These are phyloP conservation scores for Kradibia gibbosae DNA, from an alignment of 1,140 invertebrate species.

Conservation along the genomic window DNA sequence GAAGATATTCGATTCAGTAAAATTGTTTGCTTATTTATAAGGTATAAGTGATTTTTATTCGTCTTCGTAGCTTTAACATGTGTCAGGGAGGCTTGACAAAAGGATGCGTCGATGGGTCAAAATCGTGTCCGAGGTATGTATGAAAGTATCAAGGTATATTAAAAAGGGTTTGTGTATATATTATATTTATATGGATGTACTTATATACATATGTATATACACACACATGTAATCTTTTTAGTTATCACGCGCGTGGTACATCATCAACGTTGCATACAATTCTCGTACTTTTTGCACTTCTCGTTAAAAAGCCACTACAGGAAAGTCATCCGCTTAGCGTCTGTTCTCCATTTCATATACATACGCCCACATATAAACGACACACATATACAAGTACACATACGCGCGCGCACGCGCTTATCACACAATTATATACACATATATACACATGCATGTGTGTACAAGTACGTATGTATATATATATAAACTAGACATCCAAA, in stretches of 20 bases:
- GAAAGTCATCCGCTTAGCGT: slow-evolving; percentile 37
- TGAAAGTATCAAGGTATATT: slow-evolving; percentile 22
- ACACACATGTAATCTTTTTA: slow-evolving; percentile 25
- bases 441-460: slow-evolving; percentile 29
- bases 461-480: slow-evolving; percentile 33
- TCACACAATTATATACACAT: too few species aligned
- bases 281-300: slow-evolving; percentile 11
- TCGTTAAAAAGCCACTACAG: slow-evolving; percentile 35
- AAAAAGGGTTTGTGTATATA: slow-evolving; percentile 27
- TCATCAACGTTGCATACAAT: background rate
- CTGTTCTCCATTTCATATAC: slow-evolving; percentile 24
- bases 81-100: background rate
- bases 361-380: slow-evolving; percentile 38
- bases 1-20: slow-evolving; percentile 33
- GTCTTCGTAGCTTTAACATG: background rate
- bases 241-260: background rate
- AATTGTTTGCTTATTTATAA: slow-evolving; percentile 36
- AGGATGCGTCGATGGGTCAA: slow-evolving; percentile 16
- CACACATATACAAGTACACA: slow-evolving; percentile 18
- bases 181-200: slow-evolving; percentile 34
- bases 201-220: slow-evolving; percentile 38
- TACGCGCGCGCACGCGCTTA: too few species aligned
- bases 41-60: background rate
- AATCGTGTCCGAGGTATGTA: slow-evolving; percentile 8
- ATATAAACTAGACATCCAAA: background rate